Evolutionary conservation across 2,113 vertebrate species (phyloP), one percentile per base, ranked within the genome.

Genomic region (Mola mola): DNA sequence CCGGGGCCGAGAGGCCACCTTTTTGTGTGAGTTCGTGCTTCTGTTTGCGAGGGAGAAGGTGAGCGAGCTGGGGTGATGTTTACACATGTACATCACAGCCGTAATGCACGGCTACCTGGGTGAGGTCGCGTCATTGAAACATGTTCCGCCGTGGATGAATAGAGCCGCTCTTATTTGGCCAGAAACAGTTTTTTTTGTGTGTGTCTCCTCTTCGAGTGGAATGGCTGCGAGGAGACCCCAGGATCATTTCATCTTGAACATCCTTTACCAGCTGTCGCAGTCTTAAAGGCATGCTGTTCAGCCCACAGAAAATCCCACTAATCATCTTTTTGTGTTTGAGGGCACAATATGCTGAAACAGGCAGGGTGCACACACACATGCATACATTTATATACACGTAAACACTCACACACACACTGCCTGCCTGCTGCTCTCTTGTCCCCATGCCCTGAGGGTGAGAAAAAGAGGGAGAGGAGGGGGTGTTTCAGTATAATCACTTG

Each of bases 261-360:
- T 90, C 84, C 83, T 89, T 82, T 82, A 87, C 88, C 90, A 91
- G 88, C 90, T 88, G 89, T 91, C 91, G 86, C 73, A 61, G 88
- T 88, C 90, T 90, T 89, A 90, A 85, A 91, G 90, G 78, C 90
- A 84, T 88, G 90, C 89, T 88, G 88, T 83, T 88, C 86, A 81
- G 87, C 81, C 84, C 79, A 73, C 78, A 87, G 81, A 90, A 91
- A 91, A 90, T 89, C 87, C 84, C 83, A 86, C 87, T 93, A 92
- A 91, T 92, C 89, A 90, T 91, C 87, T 90, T 88, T 92, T 91
- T 89, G 89, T 90, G 91, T 93, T 91, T 81, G 72, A 88, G 89
- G 90, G 89, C 89, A 90, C 89, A 89, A 91, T 90, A 89, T 91
- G 90, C 89, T 89, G 86, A 79, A 92, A 87, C 80, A 87, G 72